phyloP scores from a whole-genome alignment of 2,888 invertebrate genomes.

The Cylloceria caligata region DNA sequence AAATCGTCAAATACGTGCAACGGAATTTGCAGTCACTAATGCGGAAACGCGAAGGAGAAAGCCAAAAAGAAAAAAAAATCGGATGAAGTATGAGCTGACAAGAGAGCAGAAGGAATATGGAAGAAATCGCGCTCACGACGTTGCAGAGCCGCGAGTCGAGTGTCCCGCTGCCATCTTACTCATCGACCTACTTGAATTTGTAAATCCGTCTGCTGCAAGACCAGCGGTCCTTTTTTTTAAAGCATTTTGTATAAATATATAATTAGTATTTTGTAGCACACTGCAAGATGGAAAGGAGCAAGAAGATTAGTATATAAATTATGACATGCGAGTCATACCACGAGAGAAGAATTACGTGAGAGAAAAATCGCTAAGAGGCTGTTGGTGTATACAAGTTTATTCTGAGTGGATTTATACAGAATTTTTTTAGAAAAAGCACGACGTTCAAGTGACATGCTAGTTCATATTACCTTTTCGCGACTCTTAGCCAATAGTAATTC shows the following conservation, averaged over 20 bases:
- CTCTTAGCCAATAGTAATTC: constrained; percentile 63
- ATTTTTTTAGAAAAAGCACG: constrained; percentile 60
- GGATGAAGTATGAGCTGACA: neutral
- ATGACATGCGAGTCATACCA: constrained; percentile 63
- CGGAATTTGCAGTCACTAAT: neutral
- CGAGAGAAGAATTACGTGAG: constrained; percentile 63
- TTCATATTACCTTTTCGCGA: constrained; percentile 7
- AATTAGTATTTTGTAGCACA: constrained; percentile 33
- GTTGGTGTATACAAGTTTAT: constrained; percentile 42
- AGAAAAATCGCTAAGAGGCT: constrained; percentile 69
- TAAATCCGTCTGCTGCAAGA: neutral
- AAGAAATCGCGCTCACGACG: constrained; percentile 11
- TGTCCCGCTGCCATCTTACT: constrained; percentile 2
- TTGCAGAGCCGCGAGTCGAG: constrained; percentile 28
- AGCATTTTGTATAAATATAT: neutral
- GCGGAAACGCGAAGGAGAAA: neutral
- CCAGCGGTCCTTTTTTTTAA: neutral
- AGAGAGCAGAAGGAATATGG: neutral
- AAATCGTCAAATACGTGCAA: constrained; percentile 14
- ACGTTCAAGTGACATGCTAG: constrained; percentile 28
- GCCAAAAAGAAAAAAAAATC: neutral
- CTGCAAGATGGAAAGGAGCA: constrained; percentile 10
- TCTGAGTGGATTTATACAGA: constrained; percentile 69
- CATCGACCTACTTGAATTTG: constrained; percentile 43
- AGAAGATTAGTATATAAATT: constrained; percentile 66